Base-by-base conservation (phyloP, 2,113 vertebrate genomes). In the Tor tambroides region DNA sequence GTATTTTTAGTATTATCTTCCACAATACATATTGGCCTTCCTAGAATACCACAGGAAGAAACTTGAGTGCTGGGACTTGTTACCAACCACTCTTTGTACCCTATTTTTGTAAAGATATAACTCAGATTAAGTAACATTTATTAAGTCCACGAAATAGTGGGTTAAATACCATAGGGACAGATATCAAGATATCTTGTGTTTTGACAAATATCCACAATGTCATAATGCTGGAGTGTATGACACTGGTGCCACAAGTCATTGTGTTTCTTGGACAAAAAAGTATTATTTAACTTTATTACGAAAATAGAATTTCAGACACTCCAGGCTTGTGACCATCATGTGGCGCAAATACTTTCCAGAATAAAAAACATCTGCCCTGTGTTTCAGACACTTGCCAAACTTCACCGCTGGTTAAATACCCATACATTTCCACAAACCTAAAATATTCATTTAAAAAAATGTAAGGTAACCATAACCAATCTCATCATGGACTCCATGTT, bases 321-420 rank as follows among this genome's bases (percentile, higher is more conserved):
- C 41, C 76, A 79, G 11, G 19, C 76, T 35, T 56, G 46, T 79
- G 76, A 79, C 76, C 30, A 56, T 79, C 76, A 79, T 79, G 76
- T 79, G 76, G 76, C 5, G 4, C 49, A 54, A 79, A 79, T 76
- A 79, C 28, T 79, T 79, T 82, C 26, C 35, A 41, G 8, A 43
- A 43, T 21, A 26, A 46, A 69, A 49, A 69, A 49, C 61, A 67
- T 83, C 41, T 49, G n/a, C 63, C 15, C 17, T 49, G 63, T 67
- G 38, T 83, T 71, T 82, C 6, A 23, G 12, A 69, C 17, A 32
- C 63, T 71, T 81, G 56, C 79, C 79, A 81, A 65, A 43, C 3
- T 17, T 59, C 51, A n/a, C 30, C 14, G 1, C 59, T 67, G 80
- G 14, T 11, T 19, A 65, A 46, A 82, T 12, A 26, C 38, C 28